Evolutionary conservation across 2,888 invertebrate genomes (phyloP).

Genomic region (Parapristionchus giblindavisi): DNA sequence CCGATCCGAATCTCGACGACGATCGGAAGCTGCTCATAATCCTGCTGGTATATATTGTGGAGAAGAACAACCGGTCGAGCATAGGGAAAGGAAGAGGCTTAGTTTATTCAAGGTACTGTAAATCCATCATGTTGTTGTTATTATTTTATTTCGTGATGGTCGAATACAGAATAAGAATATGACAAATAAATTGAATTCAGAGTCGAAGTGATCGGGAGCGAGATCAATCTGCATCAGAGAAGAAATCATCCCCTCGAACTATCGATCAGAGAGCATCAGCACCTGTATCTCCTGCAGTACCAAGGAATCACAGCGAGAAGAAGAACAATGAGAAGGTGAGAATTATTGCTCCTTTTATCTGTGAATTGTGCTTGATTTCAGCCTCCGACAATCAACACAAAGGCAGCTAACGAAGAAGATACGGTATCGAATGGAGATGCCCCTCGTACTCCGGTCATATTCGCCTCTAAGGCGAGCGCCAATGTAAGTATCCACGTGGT

Average conservation of each 20-base stretch:
- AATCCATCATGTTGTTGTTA: too few relatives aligned
- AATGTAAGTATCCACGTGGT: neutral
- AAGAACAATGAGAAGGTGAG: conserved; percentile 18
- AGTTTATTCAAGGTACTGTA: conserved; percentile 43
- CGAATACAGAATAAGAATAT: neutral
- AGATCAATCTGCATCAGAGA: neutral
- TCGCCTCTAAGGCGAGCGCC: conserved; percentile 42
- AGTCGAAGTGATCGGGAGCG: neutral
- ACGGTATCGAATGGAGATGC: conserved; percentile 42
- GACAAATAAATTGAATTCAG: neutral
- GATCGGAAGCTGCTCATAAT: conserved; percentile 35
- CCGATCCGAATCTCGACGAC: conserved; percentile 29
- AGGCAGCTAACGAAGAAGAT: neutral
- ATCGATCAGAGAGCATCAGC: conserved; percentile 15
- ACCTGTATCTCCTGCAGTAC: conserved; percentile 29
- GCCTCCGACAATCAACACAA: neutral
- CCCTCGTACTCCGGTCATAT: conserved; percentile 48
- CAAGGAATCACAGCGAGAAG: neutral
- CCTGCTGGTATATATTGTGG: conserved; percentile 46
- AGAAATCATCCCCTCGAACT: conserved; percentile 9
- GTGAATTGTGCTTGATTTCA: neutral
- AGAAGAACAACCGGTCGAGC: conserved; percentile 37
- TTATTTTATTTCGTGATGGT: neutral
- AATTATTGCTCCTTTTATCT: neutral
- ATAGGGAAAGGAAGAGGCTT: conserved; percentile 41